Base-by-base conservation (phyloP, 2,888 invertebrate species). In the Lithophane socia region DNA sequence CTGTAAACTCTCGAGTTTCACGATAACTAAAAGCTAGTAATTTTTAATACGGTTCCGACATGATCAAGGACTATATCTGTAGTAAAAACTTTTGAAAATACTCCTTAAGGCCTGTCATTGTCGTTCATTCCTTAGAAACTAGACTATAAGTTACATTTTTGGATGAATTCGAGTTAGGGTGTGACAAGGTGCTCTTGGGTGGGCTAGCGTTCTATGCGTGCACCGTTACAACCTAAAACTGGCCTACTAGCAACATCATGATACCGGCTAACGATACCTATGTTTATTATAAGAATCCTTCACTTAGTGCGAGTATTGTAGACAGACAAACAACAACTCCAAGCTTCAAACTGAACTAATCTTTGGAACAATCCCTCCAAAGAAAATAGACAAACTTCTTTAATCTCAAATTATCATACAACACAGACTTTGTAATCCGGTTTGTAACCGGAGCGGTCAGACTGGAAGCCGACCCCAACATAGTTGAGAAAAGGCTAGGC, bases 11-110 rank as follows among this genome's bases (percentile, higher is more conserved):
- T 47, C 65, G 42, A 66, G 74, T 79, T 71, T 49, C 77, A 82
- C 86, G 73, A 81, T 21, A 29, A 82, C 80, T 85, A 83, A 70
- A 80, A 79, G 75, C 87, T 89, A 89, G 77, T 68, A 76, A 65
- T 72, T 85, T 89, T 86, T 89, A 89, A 90, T 89, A 90, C 87
- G 70, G 77, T 82, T 75, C 79, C 71, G 7, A 77, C 70, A 77
- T 65, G 29, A 42, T 61, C 81, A 74, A 85, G 85, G 76, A 88
- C 79, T 81, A 86, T 85, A 87, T 81, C 83, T 82, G 85, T 76
- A 75, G 58, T 4, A 3, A 64, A 61, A 73, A 47, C 54, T 74
- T 56, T 58, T 58, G 13, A 47, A 67, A 75, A 60, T 71, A 58
- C 10, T 58, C 21, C 49, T 42, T 52, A 75, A 71, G 42, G 73